Base-by-base conservation (phyloP, 2,113 vertebrate species). In the Talpa occidentalis region DNA sequence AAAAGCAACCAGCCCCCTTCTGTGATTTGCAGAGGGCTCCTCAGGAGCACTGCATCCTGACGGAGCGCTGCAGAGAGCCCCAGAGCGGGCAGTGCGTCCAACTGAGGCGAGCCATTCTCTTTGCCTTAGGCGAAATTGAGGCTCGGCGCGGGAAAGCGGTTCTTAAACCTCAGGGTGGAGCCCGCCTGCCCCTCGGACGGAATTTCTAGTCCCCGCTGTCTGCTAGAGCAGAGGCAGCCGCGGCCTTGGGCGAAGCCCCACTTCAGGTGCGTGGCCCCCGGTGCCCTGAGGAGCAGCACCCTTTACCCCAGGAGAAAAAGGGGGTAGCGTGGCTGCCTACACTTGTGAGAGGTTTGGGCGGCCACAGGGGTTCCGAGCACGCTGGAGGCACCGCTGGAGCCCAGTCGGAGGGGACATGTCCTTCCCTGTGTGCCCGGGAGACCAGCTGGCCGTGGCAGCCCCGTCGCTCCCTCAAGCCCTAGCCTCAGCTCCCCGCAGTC, bases 241-340 rank as follows among this genome's bases (percentile, higher is more conserved):
- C 11, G 0, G 14, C 5, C 32, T 54, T 21, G 37, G n/a, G 79
- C 79, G 28, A 9, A 16, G 21, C 26, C 69, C 16, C 4, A 0
- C 22, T 30, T 59, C 37, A 2, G 5, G 54, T 22, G 81, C 3
- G 32, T 8, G 30, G 26, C 24, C 19, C 60, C 14, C 22, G 0
- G 1, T 1, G 1, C 9, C 3, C 28, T 2, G 17, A 70, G 35
- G 0, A 5, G 47, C 22, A 17, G 28, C 22, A 17, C 24, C 37
- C 54, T 64, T 0, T 16, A 32, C 3, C n/a, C 17, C 10, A 0
- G 9, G 35, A 15, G 24, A 22, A 24, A 10, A 42, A 22, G 21
- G 1, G 26, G 64, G 19, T 12, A 35, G 1, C 0, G 3, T 1
- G 12, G 56, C 9, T 2, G 16, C 10, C 8, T 11, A 21, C 35